Percentiles rank a stretch among this genome's conserved stretches.
Evolutionary conservation across 2,888 invertebrate species (phyloP).

Genomic region (Drosophila histrio): DNA sequence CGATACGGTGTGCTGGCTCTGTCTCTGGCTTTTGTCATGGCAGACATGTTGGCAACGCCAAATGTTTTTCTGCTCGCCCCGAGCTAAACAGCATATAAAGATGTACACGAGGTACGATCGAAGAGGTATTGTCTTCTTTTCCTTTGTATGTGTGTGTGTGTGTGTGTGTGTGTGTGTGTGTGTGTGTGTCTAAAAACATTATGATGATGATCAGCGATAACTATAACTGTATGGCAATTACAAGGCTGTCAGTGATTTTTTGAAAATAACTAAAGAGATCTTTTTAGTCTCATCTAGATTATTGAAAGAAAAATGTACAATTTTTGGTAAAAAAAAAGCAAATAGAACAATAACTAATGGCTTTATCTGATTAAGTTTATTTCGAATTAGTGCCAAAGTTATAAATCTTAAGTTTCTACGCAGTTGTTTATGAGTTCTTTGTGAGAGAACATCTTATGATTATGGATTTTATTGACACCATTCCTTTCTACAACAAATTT

Average conservation of each 20-base stretch:
- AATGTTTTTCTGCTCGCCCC: constrained; percentile 64
- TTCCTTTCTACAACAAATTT: no score
- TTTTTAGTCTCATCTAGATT: constrained; percentile 2
- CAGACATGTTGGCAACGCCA: constrained; percentile 78
- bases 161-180: constrained; percentile 30
- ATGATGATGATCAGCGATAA: constrained; percentile 48
- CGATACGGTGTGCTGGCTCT: constrained; percentile 14
- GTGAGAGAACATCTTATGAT: background rate
- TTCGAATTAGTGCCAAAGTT: background rate
- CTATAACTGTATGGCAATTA: constrained; percentile 48
- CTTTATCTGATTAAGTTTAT: background rate
- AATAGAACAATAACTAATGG: background rate
- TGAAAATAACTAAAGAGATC: background rate
- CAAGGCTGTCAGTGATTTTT: constrained; percentile 21
- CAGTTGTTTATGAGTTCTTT: background rate
- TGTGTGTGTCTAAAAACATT: constrained; percentile 36
- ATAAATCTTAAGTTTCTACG: background rate
- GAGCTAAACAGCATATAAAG: constrained; percentile 56
- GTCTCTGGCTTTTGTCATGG: constrained; percentile 69
- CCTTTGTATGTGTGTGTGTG: constrained; percentile 3
- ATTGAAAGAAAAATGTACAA: background rate
- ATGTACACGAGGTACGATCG: constrained; percentile 57
- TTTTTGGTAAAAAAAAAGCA: background rate
- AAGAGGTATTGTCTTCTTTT: constrained; percentile 41
- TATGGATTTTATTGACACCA: no score